Evolutionary conservation across 2,888 invertebrate genomes (phyloP).

Genomic region (Acanthoscelides obtectus): DNA sequence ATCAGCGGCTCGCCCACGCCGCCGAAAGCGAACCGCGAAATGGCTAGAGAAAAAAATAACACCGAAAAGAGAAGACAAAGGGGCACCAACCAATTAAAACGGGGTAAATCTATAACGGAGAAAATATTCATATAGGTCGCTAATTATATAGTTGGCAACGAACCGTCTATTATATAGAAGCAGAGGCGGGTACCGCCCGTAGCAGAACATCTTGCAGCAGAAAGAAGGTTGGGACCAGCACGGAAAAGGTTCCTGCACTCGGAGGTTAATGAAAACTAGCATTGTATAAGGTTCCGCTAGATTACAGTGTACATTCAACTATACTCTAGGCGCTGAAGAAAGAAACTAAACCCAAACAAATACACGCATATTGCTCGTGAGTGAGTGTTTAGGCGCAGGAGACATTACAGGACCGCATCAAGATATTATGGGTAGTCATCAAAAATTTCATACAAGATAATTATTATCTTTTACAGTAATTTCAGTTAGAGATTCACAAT

Average conservation of each 20-base stretch:
- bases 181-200: slow-evolving; percentile 36
- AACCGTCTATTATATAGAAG: slow-evolving; percentile 47
- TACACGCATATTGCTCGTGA: too few species aligned
- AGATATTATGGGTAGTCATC: too few species aligned
- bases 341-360: too few species aligned
- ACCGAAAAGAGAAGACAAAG: background rate
- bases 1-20: background rate
- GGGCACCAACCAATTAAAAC: slow-evolving; percentile 7
- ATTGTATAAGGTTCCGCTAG: background rate
- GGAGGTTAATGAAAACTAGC: background rate
- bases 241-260: background rate
- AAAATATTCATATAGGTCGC: slow-evolving; percentile 41
- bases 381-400: too few species aligned
- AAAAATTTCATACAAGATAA: too few species aligned
- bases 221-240: background rate
- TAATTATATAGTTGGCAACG: slow-evolving; percentile 42
- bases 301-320: too few species aligned
- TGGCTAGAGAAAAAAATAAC: background rate
- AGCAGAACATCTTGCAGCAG: slow-evolving; percentile 1
- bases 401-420: too few species aligned
- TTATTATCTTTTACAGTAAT: too few species aligned
- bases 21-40: background rate
- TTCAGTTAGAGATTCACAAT: too few species aligned
- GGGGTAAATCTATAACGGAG: slow-evolving; percentile 36
- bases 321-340: too few species aligned